Evolutionary conservation across 2,113 vertebrate species (phyloP).

Genomic region (Podarcis cretensis): DNA sequence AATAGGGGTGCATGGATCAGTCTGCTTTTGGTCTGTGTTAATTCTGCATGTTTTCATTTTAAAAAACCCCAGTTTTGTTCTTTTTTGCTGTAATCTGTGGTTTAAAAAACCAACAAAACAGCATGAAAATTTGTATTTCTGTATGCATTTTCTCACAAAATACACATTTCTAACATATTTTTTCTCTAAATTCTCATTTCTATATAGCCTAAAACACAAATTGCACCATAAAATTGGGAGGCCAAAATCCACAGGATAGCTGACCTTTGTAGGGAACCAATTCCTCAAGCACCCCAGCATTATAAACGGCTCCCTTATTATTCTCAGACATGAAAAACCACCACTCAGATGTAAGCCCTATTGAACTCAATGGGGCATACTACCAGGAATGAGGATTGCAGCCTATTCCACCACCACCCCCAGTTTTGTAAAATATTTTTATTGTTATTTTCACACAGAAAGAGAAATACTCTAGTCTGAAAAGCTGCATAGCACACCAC

Average conservation of each 20-base stretch:
- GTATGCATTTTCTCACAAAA: background rate
- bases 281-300: background rate
- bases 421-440: too few relatives aligned
- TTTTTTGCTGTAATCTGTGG: background rate
- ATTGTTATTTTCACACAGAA: too few relatives aligned
- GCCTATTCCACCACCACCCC: too few relatives aligned
- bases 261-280: background rate
- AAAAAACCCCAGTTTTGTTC: background rate
- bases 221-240: background rate
- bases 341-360: too few relatives aligned
- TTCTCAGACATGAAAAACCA: too few relatives aligned
- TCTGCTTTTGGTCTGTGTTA: too few relatives aligned
- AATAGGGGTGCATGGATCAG: too few relatives aligned
- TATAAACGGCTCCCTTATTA: background rate
- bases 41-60: background rate
- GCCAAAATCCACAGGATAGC: too few relatives aligned
- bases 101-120: background rate
- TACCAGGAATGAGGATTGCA: too few relatives aligned
- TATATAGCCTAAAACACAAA: background rate
- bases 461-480: too few relatives aligned
- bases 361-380: too few relatives aligned
- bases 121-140: background rate
- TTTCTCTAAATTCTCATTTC: background rate
- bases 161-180: background rate
- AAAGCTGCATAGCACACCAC: too few relatives aligned